phyloP scores from a whole-genome alignment of 2,888 invertebrate species.

The Spisula solida region DNA sequence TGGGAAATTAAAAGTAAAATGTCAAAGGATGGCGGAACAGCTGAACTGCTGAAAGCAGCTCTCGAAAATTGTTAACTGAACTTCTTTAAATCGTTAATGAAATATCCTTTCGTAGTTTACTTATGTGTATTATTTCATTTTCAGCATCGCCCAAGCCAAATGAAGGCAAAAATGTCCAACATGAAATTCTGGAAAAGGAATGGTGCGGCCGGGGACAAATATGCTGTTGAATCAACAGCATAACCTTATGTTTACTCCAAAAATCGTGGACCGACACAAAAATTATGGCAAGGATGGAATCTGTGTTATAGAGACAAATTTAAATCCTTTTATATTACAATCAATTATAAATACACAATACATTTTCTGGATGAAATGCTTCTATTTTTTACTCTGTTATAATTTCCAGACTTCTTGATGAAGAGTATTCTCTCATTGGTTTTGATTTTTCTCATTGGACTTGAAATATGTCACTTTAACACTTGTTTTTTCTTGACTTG shows the following conservation, averaged over 20 bases:
- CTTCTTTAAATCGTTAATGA: too few species aligned
- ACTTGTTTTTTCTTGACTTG: too few species aligned
- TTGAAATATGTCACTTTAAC: too few species aligned
- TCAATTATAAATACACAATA: not conserved
- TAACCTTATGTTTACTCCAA: slow-evolving; percentile 54
- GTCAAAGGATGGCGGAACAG: too few species aligned
- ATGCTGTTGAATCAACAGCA: slow-evolving; percentile 80
- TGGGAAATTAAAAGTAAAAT: too few species aligned
- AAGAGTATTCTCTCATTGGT: not conserved
- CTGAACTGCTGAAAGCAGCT: too few species aligned
- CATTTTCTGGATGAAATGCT: not conserved
- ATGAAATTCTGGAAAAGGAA: slow-evolving; percentile 84
- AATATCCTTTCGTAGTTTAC: too few species aligned
- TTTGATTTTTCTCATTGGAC: too few species aligned
- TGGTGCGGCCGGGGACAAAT: slow-evolving; percentile 80
- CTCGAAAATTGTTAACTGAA: too few species aligned
- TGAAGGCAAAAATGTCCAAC: slow-evolving; percentile 82
- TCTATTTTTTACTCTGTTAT: not conserved
- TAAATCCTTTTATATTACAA: not conserved
- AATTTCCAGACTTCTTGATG: not conserved
- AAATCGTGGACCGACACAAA: slow-evolving; percentile 7
- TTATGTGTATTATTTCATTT: slow-evolving; percentile 77
- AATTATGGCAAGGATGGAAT: not conserved
- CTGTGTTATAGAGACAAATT: not conserved
- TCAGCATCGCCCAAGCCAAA: slow-evolving; percentile 97